Conservation (phyloP, 2,888 invertebrate genomes). For the Trichopria drosophilae region DNA sequence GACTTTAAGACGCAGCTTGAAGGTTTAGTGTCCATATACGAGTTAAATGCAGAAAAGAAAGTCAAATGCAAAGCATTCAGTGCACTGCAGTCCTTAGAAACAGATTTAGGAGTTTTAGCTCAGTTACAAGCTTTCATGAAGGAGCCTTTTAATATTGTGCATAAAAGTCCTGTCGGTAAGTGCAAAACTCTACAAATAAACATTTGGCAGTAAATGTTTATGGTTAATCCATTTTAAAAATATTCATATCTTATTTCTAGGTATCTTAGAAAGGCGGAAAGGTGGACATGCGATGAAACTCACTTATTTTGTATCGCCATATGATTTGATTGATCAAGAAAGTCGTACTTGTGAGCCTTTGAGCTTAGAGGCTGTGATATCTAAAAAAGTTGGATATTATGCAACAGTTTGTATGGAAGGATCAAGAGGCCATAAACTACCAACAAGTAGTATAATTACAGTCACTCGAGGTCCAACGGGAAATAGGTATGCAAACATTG, state of each 20-base stretch:
- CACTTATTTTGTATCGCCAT: slow-evolving; percentile 92
- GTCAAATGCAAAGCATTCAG: slow-evolving; percentile 92
- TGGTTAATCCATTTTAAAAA: too few relatives aligned
- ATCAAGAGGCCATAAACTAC: slow-evolving; percentile 81
- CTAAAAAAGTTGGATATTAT: slow-evolving; percentile 77
- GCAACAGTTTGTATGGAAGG: slow-evolving; percentile 90
- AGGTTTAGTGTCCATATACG: slow-evolving; percentile 87
- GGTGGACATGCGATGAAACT: slow-evolving; percentile 85
- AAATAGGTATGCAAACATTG: slow-evolving; percentile 73
- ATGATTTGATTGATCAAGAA: slow-evolving; percentile 82
- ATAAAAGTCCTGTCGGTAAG: slow-evolving; percentile 85
- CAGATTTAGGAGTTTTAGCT: slow-evolving; percentile 80
- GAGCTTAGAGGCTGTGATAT: slow-evolving; percentile 72
- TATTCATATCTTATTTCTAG: slow-evolving; percentile 61
- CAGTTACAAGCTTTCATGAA: slow-evolving; percentile 77
- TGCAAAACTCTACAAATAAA: too few relatives aligned
- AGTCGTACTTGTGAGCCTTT: slow-evolving; percentile 73
- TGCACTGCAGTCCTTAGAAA: slow-evolving; percentile 88
- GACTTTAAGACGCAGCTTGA: slow-evolving; percentile 93
- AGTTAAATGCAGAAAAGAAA: slow-evolving; percentile 92
- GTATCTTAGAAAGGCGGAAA: slow-evolving; percentile 54
- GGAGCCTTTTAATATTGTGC: slow-evolving; percentile 74
- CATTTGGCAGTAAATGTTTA: too few relatives aligned
- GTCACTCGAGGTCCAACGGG: slow-evolving; percentile 71
- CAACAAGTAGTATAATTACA: slow-evolving; percentile 72